Evolutionary conservation across 2,888 invertebrate genomes (phyloP).

Genomic region (Muscina levida): DNA sequence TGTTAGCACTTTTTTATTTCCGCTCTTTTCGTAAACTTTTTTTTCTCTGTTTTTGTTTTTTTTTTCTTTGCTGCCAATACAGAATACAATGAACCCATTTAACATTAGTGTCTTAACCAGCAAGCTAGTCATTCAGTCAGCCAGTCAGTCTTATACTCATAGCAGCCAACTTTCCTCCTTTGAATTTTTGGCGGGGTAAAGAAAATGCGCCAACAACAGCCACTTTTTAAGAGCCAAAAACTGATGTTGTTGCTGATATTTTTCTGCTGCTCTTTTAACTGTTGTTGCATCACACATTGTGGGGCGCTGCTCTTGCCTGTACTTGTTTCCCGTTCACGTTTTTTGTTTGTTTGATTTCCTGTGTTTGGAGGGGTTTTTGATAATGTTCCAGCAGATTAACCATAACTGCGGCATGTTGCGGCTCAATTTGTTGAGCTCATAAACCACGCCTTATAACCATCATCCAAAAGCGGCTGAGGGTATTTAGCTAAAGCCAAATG

Average conservation of each 20-base stretch:
- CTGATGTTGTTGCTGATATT: slow-evolving; percentile 42
- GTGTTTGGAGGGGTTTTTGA: slow-evolving; percentile 55
- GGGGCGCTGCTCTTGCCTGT: neutral
- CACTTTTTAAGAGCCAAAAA: slow-evolving; percentile 54
- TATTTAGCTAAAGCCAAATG: slow-evolving; percentile 52
- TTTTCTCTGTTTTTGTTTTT: neutral
- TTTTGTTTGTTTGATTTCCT: neutral
- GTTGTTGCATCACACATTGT: slow-evolving; percentile 47
- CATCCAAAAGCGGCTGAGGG: slow-evolving; percentile 34
- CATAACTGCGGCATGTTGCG: slow-evolving; percentile 65
- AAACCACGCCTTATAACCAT: slow-evolving; percentile 64
- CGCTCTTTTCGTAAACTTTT: too few relatives aligned
- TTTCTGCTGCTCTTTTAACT: slow-evolving; percentile 42
- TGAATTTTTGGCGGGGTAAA: slow-evolving; percentile 2
- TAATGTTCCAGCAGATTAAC: slow-evolving; percentile 68
- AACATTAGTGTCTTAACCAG: slow-evolving; percentile 62
- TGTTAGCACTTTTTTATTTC: slow-evolving; percentile 27
- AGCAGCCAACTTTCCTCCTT: slow-evolving; percentile 50
- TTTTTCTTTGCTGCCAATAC: slow-evolving; percentile 45
- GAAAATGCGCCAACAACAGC: slow-evolving; percentile 6
- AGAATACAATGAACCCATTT: slow-evolving; percentile 63
- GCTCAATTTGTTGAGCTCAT: slow-evolving; percentile 62
- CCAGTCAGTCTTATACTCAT: slow-evolving; percentile 16
- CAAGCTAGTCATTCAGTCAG: slow-evolving; percentile 12
- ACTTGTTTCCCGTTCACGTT: too few relatives aligned